Percentiles rank a stretch among this genome's conserved stretches.
Conservation (phyloP, 2,113 vertebrate species). For the Zosterops borbonicus region DNA sequence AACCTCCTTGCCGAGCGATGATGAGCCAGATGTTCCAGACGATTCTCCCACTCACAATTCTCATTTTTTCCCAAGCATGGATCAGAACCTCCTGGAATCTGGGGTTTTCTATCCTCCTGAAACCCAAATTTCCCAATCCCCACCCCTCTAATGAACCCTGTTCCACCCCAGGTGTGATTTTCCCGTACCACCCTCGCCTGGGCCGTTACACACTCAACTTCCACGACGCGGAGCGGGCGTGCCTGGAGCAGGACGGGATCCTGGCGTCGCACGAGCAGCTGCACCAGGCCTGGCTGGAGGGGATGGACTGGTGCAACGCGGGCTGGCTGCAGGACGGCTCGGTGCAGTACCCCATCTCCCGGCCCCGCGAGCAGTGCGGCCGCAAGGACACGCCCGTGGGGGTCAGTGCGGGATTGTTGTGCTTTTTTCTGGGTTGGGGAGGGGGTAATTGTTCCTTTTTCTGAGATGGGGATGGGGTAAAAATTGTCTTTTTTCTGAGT, state of each 20-base stretch:
- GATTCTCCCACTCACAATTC: too few relatives aligned
- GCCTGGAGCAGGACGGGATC: conserved; percentile 88
- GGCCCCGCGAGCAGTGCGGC: conserved; percentile 87
- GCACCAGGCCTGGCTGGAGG: conserved; percentile 91
- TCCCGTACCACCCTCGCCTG: conserved; percentile 88
- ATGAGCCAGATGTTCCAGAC: too few relatives aligned
- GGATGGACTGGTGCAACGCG: conserved; percentile 94
- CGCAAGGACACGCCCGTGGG: conserved; percentile 80
- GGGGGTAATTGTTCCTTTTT: too few relatives aligned
- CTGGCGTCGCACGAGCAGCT: conserved; percentile 91
- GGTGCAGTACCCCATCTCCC: conserved; percentile 90
- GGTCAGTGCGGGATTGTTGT: conserved; percentile 16
- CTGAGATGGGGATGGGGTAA: too few relatives aligned
- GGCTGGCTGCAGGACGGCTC: conserved; percentile 95
- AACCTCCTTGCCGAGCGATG: too few relatives aligned
- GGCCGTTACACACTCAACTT: conserved; percentile 92
- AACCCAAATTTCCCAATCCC: too few relatives aligned
- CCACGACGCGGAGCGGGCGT: conserved; percentile 84
- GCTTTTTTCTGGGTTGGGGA: too few relatives aligned
- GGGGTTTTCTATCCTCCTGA: too few relatives aligned
- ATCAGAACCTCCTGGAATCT: too few relatives aligned
- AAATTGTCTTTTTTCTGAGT: too few relatives aligned
- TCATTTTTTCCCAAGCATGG: too few relatives aligned
- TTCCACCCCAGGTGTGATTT: conserved; percentile 84
- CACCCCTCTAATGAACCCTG: too few relatives aligned